phyloP scores from a whole-genome alignment of 2,888 invertebrate genomes.

The Synanthedon vespiformis region DNA sequence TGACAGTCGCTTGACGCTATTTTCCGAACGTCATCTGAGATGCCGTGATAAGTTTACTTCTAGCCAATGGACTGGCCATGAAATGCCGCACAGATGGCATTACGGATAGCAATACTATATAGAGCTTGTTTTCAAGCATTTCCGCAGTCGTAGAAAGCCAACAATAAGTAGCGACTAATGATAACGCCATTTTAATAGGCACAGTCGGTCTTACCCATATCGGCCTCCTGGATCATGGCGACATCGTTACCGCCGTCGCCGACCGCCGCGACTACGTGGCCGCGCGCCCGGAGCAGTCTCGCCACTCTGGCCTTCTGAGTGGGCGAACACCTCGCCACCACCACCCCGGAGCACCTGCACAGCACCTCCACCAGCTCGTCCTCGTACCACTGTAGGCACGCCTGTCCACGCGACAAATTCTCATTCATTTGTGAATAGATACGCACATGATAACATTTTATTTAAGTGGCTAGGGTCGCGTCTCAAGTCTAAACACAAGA shows the following conservation, averaged over 20 bases:
- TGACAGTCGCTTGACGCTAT: too few relatives aligned
- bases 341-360: constrained; percentile 80
- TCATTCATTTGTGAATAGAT: too few relatives aligned
- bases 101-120: too few relatives aligned
- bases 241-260: constrained; percentile 99
- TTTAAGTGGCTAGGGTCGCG: too few relatives aligned
- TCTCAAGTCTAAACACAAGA: too few relatives aligned
- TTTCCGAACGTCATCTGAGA: too few relatives aligned
- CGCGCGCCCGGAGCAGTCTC: constrained; percentile 39
- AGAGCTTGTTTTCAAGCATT: constrained; percentile 56
- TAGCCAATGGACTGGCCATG: too few relatives aligned
- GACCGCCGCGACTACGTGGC: constrained; percentile 88
- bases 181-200: too few relatives aligned
- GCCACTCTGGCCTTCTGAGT: constrained; percentile 87
- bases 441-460: too few relatives aligned
- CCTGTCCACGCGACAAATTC: constrained; percentile 21
- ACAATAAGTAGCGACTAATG: not conserved
- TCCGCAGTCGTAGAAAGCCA: too few relatives aligned
- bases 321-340: constrained; percentile 92
- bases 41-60: too few relatives aligned
- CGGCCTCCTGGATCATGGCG: constrained; percentile 95
- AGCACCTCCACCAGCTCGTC: constrained; percentile 80
- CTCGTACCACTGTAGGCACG: constrained; percentile 78
- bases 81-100: too few relatives aligned
- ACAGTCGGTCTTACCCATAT: constrained; percentile 76